Evolutionary conservation across 2,888 invertebrate genomes (phyloP), one percentile per base, ranked within the genome.

Genomic region (Drosophila neotestacea): DNA sequence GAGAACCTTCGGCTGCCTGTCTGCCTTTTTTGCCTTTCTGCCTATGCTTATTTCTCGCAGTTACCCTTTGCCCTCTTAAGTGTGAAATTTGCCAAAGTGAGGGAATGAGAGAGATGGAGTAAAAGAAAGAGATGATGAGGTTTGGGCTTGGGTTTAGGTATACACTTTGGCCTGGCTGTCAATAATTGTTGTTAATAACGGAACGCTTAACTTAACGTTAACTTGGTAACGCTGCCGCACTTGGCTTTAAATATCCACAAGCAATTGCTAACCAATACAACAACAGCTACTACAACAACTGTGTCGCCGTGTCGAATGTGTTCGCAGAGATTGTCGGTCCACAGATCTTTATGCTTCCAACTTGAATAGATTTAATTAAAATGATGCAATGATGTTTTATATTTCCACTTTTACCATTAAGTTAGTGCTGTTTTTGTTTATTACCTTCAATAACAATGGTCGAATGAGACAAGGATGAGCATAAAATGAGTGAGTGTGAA

Each of bases 21-120:
- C 79, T 56, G 71, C 6, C 71, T 22, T 59, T 70, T 9, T 64
- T 61, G 68, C 10, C 66, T 70, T 61, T 63, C 79, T 56, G 71
- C 6, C 71, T 50, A 34, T 50, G 50, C 50, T 79, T 72, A 76
- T 69, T 73, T 70, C 68, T 68, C 61, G 73, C 67, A 76, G 77
- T 82, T 89, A 82, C 82, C 90, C 89, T 89, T 85, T 90, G 82
- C 79, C 85, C 87, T 78, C 74, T 84, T 73, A 79, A 89, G 90
- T 89, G 88, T 89, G 89, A 89, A 89, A 90, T 89, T 85, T 77
- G 70, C 64, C 65, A 70, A 73, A 73, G 71, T 38, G 61, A 54
- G 56, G 39, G 42, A 9, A 4, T 6, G n/a, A 4, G 9, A 22
- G 38, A 2, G 16, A 34, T 10, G 10, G 32, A 6, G 32, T 6